Evolutionary conservation across 2,888 invertebrate genomes (phyloP), one percentile per base, ranked within the genome.

Genomic region (Rhagonycha lutea): DNA sequence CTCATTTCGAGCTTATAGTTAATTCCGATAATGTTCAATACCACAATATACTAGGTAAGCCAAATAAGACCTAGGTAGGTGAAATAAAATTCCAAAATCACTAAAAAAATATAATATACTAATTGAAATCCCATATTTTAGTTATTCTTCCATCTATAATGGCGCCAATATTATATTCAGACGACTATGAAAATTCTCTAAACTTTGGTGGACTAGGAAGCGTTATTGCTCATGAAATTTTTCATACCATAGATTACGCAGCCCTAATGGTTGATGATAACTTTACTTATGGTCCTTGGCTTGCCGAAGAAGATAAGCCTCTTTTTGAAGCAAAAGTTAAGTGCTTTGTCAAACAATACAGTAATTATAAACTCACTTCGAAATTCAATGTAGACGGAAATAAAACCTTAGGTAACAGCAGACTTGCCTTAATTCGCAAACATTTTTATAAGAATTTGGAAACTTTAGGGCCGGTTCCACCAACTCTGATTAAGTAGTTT

Each of bases 151-250:
- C 68, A 14, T 61, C 68, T 26, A 61, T 72, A 68, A n/a, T 68
- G n/a, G 26, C 9, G 0, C 61, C 61, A 8, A 23, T 11, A 2
- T 26, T 72, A n/a, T 72, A 61, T 68, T 61, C 68, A 29, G 10
- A 72, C 9, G 24, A 68, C 14, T 68, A 24, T 29, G 61, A 67
- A 72, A 61, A 29, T 18, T 72, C 61, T n/a, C 61, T 61, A 28
- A 72, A 68, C 61, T 72, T 72, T 72, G 72, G 61, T 28, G 28
- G 32, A 14, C 60, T 72, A 14, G 72, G 72, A 61, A n/a, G n/a
- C n/a, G 28, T 72, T 8, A 68, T 72, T 18, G 68, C 61, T 8
- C 72, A 72, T 10, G 72, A 72, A n/a, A 0, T 72, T 1, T 60
- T 61, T n/a, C 72, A 72, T 29, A 11, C 29, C 9, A 12, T 72